Evolutionary conservation across 2,888 invertebrate genomes (phyloP).

Genomic region (Daptonema setosum): DNA sequence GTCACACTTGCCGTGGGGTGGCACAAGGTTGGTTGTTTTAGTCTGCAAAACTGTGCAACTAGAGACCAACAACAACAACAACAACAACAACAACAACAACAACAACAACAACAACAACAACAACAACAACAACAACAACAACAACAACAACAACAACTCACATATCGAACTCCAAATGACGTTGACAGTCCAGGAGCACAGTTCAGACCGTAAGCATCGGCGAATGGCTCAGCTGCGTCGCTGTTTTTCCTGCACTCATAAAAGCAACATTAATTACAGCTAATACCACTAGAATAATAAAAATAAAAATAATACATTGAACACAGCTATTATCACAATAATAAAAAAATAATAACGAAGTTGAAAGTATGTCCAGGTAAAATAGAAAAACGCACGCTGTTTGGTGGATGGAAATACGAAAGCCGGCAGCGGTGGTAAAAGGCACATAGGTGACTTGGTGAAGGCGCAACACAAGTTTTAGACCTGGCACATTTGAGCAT

Average conservation of each 20-base stretch:
- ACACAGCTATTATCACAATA: no score
- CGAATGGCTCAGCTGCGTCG: conserved; percentile 9
- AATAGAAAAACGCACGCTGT: no score
- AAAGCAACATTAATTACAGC: neutral
- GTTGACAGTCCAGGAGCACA: conserved; percentile 22
- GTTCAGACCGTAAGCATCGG: conserved; percentile 25
- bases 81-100: neutral
- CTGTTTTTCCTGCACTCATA: neutral
- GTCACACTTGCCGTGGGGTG: conserved; percentile 21
- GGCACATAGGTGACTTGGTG: no score
- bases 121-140: neutral
- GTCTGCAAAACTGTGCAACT: neutral
- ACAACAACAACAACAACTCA: conserved; percentile 8
- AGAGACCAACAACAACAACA: neutral
- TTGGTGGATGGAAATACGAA: no score
- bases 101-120: neutral
- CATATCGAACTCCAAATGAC: conserved; percentile 20
- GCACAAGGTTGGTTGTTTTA: conserved; percentile 13
- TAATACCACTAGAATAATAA: neutral
- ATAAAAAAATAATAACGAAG: no score
- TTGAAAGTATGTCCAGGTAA: no score
- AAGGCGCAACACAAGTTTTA: no score
- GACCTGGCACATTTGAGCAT: no score
- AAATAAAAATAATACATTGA: no score
- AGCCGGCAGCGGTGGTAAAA: no score